Conservation (phyloP, 2,113 vertebrate species). For the Nestor notabilis region DNA sequence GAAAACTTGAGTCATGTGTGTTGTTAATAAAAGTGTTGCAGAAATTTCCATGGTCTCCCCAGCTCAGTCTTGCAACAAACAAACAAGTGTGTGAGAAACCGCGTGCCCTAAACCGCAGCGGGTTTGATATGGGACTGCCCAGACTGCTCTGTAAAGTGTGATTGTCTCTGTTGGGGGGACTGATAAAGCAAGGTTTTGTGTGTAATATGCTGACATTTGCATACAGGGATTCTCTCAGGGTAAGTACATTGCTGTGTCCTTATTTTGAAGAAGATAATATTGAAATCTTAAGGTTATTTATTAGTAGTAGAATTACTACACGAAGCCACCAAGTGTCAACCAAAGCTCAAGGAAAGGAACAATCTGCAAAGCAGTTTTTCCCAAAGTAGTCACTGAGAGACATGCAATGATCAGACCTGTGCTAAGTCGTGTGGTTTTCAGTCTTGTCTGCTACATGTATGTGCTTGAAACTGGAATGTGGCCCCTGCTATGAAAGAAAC, state of each 20-base stretch:
- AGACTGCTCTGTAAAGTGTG: background rate
- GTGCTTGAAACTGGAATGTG: background rate
- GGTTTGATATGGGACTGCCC: slow-evolving; percentile 6
- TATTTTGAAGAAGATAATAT: background rate
- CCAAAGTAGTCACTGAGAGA: background rate
- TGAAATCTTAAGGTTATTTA: background rate
- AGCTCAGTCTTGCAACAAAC: background rate
- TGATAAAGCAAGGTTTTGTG: background rate
- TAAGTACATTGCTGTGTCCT: background rate
- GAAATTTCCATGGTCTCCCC: slow-evolving; percentile 13
- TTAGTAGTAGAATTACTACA: background rate
- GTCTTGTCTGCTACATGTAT: background rate
- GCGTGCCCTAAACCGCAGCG: background rate
- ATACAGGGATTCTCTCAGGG: background rate
- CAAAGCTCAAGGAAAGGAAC: background rate
- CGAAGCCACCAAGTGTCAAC: background rate
- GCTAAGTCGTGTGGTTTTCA: background rate
- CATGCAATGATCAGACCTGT: background rate
- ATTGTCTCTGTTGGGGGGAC: background rate
- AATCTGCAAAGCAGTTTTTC: background rate
- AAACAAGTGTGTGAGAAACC: background rate
- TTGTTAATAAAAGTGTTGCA: background rate
- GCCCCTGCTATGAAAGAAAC: background rate
- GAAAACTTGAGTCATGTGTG: background rate
- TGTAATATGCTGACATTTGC: background rate